Base-by-base conservation (phyloP, 2,113 vertebrate genomes). In the Cygnus buccinator region DNA sequence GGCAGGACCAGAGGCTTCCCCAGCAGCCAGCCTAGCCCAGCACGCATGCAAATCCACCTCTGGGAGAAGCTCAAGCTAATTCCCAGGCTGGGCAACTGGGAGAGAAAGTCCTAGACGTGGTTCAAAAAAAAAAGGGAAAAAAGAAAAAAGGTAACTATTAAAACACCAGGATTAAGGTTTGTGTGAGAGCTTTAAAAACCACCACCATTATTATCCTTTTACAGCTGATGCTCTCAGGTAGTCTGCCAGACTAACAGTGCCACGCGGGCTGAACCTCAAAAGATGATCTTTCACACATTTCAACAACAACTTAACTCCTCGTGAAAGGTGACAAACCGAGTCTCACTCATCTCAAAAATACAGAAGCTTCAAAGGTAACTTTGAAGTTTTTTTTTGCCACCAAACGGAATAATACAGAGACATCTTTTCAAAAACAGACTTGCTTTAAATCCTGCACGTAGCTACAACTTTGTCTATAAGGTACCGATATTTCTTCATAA, bases 311-410 rank as follows among this genome's bases (percentile, higher is more conserved):
- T 77, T 52, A 70, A 58, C 54, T 31, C 9, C 46, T 20, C 61
- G 6, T 35, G 65, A 82, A 81, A 87, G 10, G 79, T 86, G 65
- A 90, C 80, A 93, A 94, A 88, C 39, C 28, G 57, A 65, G 26
- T 7, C 61, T 88, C 83, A 33, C 54, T 84, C 73, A 39, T 75
- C 77, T 75, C 84, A 78, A 75, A 94, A 89, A 50, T 4, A 91
- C 33, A 75, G 23, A 87, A 55, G 77, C 87, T 93, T 92, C 80
- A 96, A 94, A 95, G 88, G 16, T 18, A 78, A 62, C 85, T 94
- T 94, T 86, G 80, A 86, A 84, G 65, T 86, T 44, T 28, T 81
- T 57, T 83, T 90, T 86, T 7, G 1, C 35, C 65, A 77, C 52
- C 18, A 86, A 92, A 86, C 12, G 59, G 25, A 61, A 94, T 37